Percentiles rank a stretch among this genome's conserved stretches.
Evolutionary conservation across 2,797 vertebrate species (phyloP).

Genomic region (Xiphophorus birchmanni): DNA sequence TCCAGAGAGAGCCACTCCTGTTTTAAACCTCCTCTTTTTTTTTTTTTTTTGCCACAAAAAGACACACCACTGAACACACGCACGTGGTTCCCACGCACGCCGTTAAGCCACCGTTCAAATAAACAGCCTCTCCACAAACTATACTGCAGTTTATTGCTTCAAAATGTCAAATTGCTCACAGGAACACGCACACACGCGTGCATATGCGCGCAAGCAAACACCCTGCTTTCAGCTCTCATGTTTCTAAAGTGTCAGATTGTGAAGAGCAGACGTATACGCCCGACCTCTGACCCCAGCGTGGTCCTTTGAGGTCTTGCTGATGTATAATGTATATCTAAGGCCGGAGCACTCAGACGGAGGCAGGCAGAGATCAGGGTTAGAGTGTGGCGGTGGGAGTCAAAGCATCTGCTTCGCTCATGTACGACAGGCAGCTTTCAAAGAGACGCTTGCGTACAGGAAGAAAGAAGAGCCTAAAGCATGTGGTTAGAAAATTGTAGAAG

Average conservation of each 20-base stretch:
- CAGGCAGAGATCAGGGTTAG: conserved; percentile 30
- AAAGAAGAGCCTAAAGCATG: conserved; percentile 27
- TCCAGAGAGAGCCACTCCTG: conserved; percentile 17
- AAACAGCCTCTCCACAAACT: conserved; percentile 52
- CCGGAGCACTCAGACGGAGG: conserved; percentile 19
- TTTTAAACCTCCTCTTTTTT: conserved; percentile 33
- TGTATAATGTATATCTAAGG: conserved; percentile 35
- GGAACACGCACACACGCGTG: conserved; percentile 16
- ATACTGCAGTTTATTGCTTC: conserved; percentile 53
- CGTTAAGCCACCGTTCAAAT: conserved; percentile 42
- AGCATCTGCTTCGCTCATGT: conserved; percentile 28
- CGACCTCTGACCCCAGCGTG: conserved; percentile 48
- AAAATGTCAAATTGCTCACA: conserved; percentile 31
- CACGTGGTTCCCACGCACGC: conserved; percentile 17
- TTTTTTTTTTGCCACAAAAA: background rate
- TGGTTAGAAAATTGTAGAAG: conserved; percentile 37
- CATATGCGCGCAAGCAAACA: conserved; percentile 24
- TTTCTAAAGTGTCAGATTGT: conserved; percentile 63
- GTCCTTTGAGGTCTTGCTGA: conserved; percentile 43
- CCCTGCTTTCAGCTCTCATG: conserved; percentile 48
- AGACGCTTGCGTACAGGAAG: conserved; percentile 30
- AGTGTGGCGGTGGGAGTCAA: conserved; percentile 27
- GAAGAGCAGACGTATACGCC: conserved; percentile 57
- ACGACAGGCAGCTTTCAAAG: conserved; percentile 12
- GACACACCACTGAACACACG: background rate